Evolutionary conservation across 2,888 invertebrate genomes (phyloP).

Genomic region (Calameuta idolon): DNA sequence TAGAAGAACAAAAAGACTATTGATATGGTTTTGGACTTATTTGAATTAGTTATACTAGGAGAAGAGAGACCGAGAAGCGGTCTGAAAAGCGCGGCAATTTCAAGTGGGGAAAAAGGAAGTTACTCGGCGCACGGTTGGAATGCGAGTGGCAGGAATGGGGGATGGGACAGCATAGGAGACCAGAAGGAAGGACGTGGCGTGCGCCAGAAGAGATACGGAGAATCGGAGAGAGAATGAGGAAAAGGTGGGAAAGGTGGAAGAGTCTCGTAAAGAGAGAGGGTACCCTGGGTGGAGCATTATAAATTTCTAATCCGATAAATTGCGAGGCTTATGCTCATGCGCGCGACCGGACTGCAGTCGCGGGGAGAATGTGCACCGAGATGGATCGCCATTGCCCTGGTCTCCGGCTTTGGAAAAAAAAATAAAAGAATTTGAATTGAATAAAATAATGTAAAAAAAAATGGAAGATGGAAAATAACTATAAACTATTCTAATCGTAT

Average conservation of each 20-base stretch:
- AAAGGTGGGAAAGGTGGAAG: conserved; percentile 6
- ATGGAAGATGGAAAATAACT: neutral
- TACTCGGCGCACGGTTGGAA: neutral
- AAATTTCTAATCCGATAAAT: conserved; percentile 17
- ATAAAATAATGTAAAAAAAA: neutral
- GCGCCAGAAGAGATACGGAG: conserved; percentile 4
- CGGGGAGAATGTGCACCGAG: conserved; percentile 8
- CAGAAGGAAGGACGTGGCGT: conserved; percentile 3
- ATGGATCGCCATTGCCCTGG: neutral
- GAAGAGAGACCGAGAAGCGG: neutral
- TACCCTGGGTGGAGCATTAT: conserved; percentile 8
- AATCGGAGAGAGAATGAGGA: conserved; percentile 6
- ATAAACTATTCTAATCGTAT: neutral
- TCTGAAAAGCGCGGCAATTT: neutral
- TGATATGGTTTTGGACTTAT: conserved; percentile 7
- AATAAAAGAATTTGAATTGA: neutral
- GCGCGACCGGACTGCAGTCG: conserved; percentile 14
- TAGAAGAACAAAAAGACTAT: conserved; percentile 1
- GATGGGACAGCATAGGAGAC: neutral
- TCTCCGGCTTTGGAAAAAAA: neutral
- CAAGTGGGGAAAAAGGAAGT: neutral
- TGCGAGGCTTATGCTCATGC: conserved; percentile 12
- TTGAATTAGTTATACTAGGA: neutral
- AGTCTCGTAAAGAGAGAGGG: conserved; percentile 1
- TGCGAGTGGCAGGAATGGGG: neutral